Base-by-base conservation (phyloP, 1,140 invertebrate species). In the Chlorops oryzae region DNA sequence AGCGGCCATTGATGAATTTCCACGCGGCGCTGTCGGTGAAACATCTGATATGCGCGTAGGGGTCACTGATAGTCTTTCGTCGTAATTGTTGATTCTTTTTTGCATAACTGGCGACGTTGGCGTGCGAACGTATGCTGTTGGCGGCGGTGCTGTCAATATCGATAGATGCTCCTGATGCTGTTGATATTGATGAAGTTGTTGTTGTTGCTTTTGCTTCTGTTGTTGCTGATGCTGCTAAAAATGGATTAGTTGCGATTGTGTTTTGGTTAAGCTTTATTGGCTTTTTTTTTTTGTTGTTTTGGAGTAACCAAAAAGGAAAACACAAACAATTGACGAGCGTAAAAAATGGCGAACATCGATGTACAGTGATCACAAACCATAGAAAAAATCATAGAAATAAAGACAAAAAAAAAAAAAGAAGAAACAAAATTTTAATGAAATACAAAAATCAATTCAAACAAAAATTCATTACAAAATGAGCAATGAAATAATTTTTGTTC, bases 11-110 rank as follows among this genome's bases (percentile, higher is more conserved):
- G n/a, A 9, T n/a, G n/a, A 10, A 10, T 9, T n/a, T 34, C 9
- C 32, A n/a, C n/a, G n/a, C 37, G 25, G 4, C 37, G 35, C 52
- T 51, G 50, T 41, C 20, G 60, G 52, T 51, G 57, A 56, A 55
- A 52, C 59, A 45, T 54, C 58, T 52, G 55, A 61, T 63, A 59
- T 61, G 56, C 61, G 59, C 56, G 55, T 61, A 65, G 56, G 63
- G 63, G 60, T 63, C 59, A 41, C 61, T 63, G 52, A 66, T 69
- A 54, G 65, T 66, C 56, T 63, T 59, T 56, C 63, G 60, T 57
- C 61, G 63, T 48, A 57, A 40, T 56, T n/a, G n/a, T n/a, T n/a
- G n/a, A n/a, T n/a, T 63, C 69, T 53, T 60, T 62, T 42, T 28
- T 27, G 25, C 39, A 35, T 9, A 21, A 15, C 3, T 15, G 46